Evolutionary conservation across 2,797 vertebrate genomes (phyloP).

Genomic region (Cuculus canorus): DNA sequence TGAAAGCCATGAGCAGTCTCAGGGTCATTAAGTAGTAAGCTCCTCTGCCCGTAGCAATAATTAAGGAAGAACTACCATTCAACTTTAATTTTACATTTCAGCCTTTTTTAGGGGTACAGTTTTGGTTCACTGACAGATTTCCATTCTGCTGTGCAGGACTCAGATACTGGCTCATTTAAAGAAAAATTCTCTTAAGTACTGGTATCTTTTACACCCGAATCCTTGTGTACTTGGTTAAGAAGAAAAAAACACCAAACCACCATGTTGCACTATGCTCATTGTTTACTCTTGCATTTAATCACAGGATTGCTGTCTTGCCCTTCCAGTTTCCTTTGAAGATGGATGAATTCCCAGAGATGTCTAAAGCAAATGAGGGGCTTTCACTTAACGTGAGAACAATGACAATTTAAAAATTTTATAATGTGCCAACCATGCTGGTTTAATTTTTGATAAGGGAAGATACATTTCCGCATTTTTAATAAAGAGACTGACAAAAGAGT

Average conservation of each 20-base stretch:
- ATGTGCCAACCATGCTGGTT: background rate
- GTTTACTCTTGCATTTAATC: background rate
- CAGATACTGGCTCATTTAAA: background rate
- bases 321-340: slow-evolving; percentile 27
- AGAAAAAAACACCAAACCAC: background rate
- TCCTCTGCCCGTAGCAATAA: background rate
- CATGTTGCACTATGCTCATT: background rate
- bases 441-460: slow-evolving; percentile 54
- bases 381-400: slow-evolving; percentile 28
- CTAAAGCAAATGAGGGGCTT: slow-evolving; percentile 2
- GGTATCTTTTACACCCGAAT: background rate
- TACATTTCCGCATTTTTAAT: slow-evolving; percentile 43
- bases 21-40: background rate
- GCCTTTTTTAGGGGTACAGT: background rate
- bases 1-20: background rate
- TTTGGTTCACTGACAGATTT: background rate
- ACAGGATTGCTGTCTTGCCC: background rate
- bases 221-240: background rate
- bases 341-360: slow-evolving; percentile 1
- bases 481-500: background rate
- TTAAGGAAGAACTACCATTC: background rate
- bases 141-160: background rate
- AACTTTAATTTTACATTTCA: background rate
- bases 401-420: slow-evolving; percentile 40
- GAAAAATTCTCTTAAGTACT: background rate